Percentiles rank a stretch among this genome's conserved stretches.
phyloP scores from a whole-genome alignment of 2,113 vertebrate genomes.

The Amblyornis subalaris region DNA sequence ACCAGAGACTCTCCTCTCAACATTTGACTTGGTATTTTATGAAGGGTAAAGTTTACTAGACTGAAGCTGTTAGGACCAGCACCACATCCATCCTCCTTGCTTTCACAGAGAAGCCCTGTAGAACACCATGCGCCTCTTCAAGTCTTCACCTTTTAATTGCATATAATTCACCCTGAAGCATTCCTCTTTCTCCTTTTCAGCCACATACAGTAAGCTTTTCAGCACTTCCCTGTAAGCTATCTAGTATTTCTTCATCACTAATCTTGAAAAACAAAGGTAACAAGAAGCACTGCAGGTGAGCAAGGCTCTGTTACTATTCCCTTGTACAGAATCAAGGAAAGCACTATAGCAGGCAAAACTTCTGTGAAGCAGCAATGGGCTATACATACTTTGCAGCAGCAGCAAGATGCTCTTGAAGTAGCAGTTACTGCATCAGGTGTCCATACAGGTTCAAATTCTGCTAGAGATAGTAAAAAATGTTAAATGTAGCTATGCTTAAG shows the following conservation, averaged over 20 bases:
- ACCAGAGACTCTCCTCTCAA: background rate
- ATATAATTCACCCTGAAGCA: background rate
- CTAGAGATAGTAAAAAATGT: background rate
- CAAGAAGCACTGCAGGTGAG: background rate
- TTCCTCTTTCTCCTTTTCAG: background rate
- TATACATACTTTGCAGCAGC: background rate
- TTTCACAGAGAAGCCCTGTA: background rate
- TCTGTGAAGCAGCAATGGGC: background rate
- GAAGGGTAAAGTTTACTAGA: background rate
- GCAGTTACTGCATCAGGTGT: background rate
- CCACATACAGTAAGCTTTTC: background rate
- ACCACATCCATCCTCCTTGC: background rate
- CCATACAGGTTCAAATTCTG: background rate
- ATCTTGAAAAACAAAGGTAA: background rate
- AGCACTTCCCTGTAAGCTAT: background rate
- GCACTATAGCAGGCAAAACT: background rate
- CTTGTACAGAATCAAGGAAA: background rate
- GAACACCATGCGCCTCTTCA: background rate
- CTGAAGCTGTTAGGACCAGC: background rate
- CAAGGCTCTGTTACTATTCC: background rate
- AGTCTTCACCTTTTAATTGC: background rate
- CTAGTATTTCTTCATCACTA: background rate
- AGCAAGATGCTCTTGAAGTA: background rate
- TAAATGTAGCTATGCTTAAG: background rate
- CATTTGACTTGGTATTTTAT: background rate